Conservation (phyloP, 2,797 vertebrate genomes). For the Danio aesculapii region DNA sequence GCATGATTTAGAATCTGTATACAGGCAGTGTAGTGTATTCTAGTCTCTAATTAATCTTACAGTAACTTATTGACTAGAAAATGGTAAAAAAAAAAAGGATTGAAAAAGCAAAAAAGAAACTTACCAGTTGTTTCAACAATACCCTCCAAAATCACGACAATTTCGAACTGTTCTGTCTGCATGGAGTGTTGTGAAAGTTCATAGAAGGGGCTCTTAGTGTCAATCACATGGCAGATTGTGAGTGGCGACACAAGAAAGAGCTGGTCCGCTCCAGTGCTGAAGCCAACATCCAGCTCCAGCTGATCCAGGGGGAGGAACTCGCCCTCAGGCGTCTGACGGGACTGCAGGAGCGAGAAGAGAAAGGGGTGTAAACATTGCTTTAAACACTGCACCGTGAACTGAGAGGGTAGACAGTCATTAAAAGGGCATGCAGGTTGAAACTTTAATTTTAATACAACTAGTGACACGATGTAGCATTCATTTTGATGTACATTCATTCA, state of each 20-base stretch:
- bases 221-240: constrained; percentile 99
- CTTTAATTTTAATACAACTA: constrained; percentile 13
- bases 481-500: neutral
- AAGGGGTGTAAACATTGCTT: neutral
- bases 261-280: constrained; percentile 98
- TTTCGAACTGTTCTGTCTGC: constrained; percentile 98
- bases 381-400: constrained; percentile 55
- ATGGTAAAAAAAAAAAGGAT: neutral
- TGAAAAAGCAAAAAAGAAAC: constrained; percentile 61
- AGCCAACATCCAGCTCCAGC: constrained; percentile 98
- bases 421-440: constrained; percentile 40
- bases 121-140: constrained; percentile 99
- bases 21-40: no score
- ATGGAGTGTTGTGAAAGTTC: constrained; percentile 98
- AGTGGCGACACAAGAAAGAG: constrained; percentile 98
- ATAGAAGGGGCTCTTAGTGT: constrained; percentile 98
- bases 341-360: constrained; percentile 74
- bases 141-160: constrained; percentile 98
- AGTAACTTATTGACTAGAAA: neutral
- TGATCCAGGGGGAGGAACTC: constrained; percentile 98
- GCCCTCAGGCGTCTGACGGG: constrained; percentile 97
- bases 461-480: neutral
- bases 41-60: no score
- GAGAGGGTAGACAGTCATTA: constrained; percentile 58
- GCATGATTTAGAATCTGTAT: no score